Percentiles rank a stretch among this genome's conserved stretches.
Evolutionary conservation across 2,113 vertebrate species (phyloP).

Genomic region (Cephalophus harveyi): DNA sequence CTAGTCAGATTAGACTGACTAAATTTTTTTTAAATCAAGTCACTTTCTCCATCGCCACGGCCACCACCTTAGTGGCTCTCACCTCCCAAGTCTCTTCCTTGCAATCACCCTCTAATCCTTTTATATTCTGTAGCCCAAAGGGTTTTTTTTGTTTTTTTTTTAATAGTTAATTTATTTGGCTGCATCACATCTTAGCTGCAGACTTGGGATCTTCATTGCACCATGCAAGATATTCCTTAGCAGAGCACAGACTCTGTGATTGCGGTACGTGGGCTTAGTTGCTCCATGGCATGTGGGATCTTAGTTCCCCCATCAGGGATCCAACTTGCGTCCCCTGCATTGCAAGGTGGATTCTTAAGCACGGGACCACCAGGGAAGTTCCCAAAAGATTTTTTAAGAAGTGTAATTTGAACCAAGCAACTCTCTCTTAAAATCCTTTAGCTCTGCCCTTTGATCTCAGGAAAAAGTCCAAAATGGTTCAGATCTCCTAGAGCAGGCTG

Average conservation of each 20-base stretch:
- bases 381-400: background rate
- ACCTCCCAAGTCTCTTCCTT: background rate
- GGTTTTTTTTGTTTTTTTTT: background rate
- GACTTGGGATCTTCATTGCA: background rate
- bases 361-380: background rate
- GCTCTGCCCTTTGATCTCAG: constrained; percentile 18
- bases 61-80: background rate
- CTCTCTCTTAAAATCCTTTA: constrained; percentile 19
- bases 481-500: background rate
- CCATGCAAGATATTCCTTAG: background rate
- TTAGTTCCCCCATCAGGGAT: background rate
- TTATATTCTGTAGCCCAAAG: background rate
- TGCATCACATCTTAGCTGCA: background rate
- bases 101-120: background rate
- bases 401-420: background rate
- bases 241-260: background rate
- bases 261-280: background rate
- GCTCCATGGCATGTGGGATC: background rate
- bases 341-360: background rate
- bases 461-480: constrained; percentile 32
- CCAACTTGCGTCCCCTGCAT: background rate
- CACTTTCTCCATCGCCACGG: background rate
- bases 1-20: background rate
- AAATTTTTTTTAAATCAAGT: background rate
- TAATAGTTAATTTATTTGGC: background rate